Evolutionary conservation across 2,113 vertebrate genomes (phyloP).

Genomic region (Bufo gargarizans): DNA sequence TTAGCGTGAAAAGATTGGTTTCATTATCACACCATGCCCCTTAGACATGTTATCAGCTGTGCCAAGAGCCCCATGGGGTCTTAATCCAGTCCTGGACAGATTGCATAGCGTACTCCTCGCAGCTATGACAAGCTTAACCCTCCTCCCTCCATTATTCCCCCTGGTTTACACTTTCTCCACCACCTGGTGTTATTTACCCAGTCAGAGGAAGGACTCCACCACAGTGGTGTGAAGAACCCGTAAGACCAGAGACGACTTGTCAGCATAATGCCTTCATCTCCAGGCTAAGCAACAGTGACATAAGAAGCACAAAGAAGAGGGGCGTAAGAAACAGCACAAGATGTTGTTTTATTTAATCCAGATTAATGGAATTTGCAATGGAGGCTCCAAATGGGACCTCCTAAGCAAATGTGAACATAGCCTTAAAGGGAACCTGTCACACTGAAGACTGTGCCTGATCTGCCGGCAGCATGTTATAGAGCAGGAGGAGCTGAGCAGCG

Average conservation of each 20-base stretch:
- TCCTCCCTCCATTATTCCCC: not conserved
- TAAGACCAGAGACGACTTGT: not conserved
- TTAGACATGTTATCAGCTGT: conserved; percentile 7
- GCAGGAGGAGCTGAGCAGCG: too few species aligned
- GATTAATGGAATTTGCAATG: too few species aligned
- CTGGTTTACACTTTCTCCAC: not conserved
- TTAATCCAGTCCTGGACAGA: conserved; percentile 10
- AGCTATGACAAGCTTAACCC: not conserved
- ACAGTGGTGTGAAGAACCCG: not conserved
- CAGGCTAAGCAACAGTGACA: not conserved
- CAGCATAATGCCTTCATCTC: not conserved
- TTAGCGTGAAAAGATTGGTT: conserved; percentile 13
- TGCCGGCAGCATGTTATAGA: too few species aligned
- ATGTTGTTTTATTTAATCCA: too few species aligned
- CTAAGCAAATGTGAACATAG: too few species aligned
- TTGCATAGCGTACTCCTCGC: not conserved
- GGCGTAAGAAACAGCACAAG: too few species aligned
- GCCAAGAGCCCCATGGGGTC: conserved; percentile 5
- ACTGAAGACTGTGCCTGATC: too few species aligned
- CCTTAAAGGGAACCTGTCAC: too few species aligned
- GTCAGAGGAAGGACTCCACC: not conserved
- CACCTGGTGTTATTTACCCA: conserved; percentile 31
- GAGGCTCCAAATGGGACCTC: too few species aligned
- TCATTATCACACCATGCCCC: conserved; percentile 5
- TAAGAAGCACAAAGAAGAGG: not conserved